phyloP scores from a whole-genome alignment of 2,888 invertebrate genomes.

The Nematopogon swammerdamellus region DNA sequence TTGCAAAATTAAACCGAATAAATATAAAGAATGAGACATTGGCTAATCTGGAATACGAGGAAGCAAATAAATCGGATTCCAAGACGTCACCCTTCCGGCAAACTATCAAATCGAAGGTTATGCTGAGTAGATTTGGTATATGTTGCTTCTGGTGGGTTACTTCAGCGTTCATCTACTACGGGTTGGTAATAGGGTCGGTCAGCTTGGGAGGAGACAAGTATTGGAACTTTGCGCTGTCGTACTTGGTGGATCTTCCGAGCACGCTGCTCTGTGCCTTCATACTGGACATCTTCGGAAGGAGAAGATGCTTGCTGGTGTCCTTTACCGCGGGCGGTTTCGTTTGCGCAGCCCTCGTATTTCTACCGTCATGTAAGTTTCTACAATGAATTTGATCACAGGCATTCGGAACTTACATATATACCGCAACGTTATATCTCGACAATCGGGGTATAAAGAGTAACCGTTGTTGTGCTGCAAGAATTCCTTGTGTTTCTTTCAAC shows the following conservation, averaged over 20 bases:
- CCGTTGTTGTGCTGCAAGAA: too few relatives aligned
- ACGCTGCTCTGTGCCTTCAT: slow-evolving; percentile 44
- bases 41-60: slow-evolving; percentile 28
- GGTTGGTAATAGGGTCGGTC: slow-evolving; percentile 49
- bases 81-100: slow-evolving; percentile 31
- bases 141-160: slow-evolving; percentile 50
- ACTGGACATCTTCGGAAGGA: slow-evolving; percentile 34
- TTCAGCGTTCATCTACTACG: slow-evolving; percentile 45
- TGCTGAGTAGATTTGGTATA: slow-evolving; percentile 40
- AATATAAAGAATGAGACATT: slow-evolving; percentile 24
- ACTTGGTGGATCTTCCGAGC: slow-evolving; percentile 45
- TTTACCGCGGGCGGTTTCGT: slow-evolving; percentile 39
- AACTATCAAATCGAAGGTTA: slow-evolving; percentile 37
- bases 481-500: too few relatives aligned
- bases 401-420: not conserved
- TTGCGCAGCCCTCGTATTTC: slow-evolving; percentile 38
- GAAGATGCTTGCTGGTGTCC: slow-evolving; percentile 29
- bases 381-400: slow-evolving; percentile 10
- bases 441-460: too few relatives aligned
- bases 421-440: slow-evolving; percentile 1
- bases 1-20: slow-evolving; percentile 33
- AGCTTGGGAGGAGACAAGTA: slow-evolving; percentile 45
- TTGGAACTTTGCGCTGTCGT: slow-evolving; percentile 39
- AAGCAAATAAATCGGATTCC: slow-evolving; percentile 26
- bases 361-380: slow-evolving; percentile 30